A percentile compares a stretch with the other conserved stretches of the same genome.
phyloP scores from a whole-genome alignment of 2,797 vertebrate genomes.

The Oryzias sinensis region DNA sequence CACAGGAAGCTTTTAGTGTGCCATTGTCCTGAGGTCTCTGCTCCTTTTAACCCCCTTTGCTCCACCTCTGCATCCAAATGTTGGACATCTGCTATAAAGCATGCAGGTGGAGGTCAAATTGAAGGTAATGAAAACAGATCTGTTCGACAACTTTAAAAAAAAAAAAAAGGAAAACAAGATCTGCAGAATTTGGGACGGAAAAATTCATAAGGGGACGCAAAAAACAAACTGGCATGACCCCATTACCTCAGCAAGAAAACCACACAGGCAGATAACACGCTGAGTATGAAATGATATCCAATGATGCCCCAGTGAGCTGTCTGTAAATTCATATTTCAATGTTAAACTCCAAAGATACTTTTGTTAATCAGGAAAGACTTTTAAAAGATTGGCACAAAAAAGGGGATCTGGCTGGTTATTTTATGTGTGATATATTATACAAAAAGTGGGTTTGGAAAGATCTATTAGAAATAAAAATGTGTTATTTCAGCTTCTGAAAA shows the following conservation, averaged over 20 bases:
- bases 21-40: slow-evolving; percentile 52
- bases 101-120: slow-evolving; percentile 41
- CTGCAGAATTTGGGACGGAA: slow-evolving; percentile 20
- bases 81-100: slow-evolving; percentile 29
- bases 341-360: neutral
- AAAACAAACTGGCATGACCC: neutral
- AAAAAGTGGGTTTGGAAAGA: neutral
- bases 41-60: slow-evolving; percentile 60
- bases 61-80: slow-evolving; percentile 55
- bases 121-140: slow-evolving; percentile 30
- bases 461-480: no score
- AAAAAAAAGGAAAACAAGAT: slow-evolving; percentile 26
- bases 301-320: neutral
- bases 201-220: neutral
- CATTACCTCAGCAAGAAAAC: neutral
- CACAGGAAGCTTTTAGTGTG: slow-evolving; percentile 74
- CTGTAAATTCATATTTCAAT: neutral
- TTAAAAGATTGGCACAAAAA: no score
- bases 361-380: no score
- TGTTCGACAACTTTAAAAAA: slow-evolving; percentile 25
- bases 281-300: neutral
- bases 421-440: neutral
- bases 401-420: neutral
- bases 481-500: no score
- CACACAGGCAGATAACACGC: neutral